phyloP scores from a whole-genome alignment of 2,113 vertebrate genomes.

The Machaerirhynchus nigripectus region DNA sequence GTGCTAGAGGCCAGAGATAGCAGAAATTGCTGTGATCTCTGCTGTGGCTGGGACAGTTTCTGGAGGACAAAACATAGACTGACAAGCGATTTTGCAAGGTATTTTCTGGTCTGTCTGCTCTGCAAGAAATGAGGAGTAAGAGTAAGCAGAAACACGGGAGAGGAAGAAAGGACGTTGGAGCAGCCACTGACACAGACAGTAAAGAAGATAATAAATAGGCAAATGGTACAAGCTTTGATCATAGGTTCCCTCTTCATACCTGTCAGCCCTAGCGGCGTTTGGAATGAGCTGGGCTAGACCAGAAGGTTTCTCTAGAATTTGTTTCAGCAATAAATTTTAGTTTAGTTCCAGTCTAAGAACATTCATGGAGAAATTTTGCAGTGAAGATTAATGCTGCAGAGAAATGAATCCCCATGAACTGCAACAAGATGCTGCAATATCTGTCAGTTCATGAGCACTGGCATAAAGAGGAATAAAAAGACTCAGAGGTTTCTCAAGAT shows the following conservation, averaged over 20 bases:
- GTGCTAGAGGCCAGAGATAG: constrained; percentile 12
- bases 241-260: neutral
- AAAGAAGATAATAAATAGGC: neutral
- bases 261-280: neutral
- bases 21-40: neutral
- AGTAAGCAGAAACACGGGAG: neutral
- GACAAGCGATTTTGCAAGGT: constrained; percentile 4
- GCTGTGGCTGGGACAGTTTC: neutral
- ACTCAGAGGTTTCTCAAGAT: neutral
- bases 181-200: neutral
- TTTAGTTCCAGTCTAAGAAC: neutral
- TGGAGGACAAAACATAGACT: neutral
- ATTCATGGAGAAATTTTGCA: neutral
- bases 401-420: neutral
- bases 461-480: neutral
- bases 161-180: neutral
- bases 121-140: neutral
- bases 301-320: neutral
- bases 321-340: neutral
- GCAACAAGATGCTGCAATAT: neutral
- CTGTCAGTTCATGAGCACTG: neutral
- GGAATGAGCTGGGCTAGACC: neutral
- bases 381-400: neutral
- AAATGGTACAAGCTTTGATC: neutral
- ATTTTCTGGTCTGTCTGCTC: constrained; percentile 6